Evolutionary conservation across 2,113 vertebrate genomes (phyloP), one percentile per base, ranked within the genome.

Genomic region (Aramus guarauna): DNA sequence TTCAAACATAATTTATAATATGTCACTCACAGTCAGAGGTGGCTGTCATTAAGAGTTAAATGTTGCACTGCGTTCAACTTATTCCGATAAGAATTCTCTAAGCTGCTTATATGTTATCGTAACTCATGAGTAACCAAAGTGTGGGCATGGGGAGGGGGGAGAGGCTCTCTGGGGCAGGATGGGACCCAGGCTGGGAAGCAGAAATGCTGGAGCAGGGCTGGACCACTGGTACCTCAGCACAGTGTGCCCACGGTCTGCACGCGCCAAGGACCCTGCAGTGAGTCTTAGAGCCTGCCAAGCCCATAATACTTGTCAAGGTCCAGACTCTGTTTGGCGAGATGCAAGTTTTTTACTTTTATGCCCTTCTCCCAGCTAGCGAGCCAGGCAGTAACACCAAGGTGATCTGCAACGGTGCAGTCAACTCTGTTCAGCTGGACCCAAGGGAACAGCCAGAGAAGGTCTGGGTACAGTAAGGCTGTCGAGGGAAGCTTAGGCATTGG

Each of bases 1-100:
- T 90, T 96, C 95, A 96, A 96, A 97, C 93, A 87, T 95, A 96
- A 97, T 98, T 98, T 98, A 97, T 96, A 96, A 92, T 43, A 39
- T 90, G 97, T 96, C 97, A 96, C 93, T 98, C 95, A 93, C 83
- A 93, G 96, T 94, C 94, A 96, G 97, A 94, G 96, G 96, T 92
- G 92, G 90, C 89, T 98, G 97, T 97, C 96, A 83, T 97, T 95
- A 95, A 91, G 86, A 96, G 93, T 95, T 98, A 96, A 97, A 96
- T 58, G 92, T 94, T 89, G 90, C 92, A 84, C 86, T 95, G 95
- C 96, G 94, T 73, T 81, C 96, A 77, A 89, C 87, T 81, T 86
- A 94, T 73, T 97, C 85, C 1, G 90, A 96, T 97, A 96, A 97
- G 96, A 91, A 94, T 98, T 97, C 94, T 94, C 87, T 94, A 97